These are phyloP conservation scores for Cephus pygmeus DNA, from an alignment of 2,888 invertebrate genomes.

Conservation along the genomic window DNA sequence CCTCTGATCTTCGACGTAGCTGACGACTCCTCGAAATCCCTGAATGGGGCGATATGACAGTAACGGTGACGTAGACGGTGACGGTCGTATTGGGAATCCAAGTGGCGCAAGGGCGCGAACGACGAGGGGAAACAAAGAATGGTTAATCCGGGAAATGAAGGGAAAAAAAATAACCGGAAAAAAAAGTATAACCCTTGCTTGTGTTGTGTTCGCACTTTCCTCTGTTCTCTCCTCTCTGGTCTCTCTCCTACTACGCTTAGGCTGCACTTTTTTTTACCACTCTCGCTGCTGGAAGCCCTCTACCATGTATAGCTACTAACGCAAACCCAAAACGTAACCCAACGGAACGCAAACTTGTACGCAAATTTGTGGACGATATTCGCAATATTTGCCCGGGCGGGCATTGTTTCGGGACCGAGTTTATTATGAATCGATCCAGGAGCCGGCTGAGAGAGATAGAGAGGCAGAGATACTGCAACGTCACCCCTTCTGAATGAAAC, in stretches of 20 bases:
- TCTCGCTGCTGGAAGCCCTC: slow-evolving; percentile 30
- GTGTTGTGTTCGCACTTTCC: slow-evolving; percentile 53
- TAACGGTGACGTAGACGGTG: background rate
- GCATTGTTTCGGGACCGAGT: slow-evolving; percentile 59
- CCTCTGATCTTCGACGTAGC: slow-evolving; percentile 60
- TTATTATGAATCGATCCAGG: slow-evolving; percentile 62
- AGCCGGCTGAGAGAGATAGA: slow-evolving; percentile 45
- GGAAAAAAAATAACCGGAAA: slow-evolving; percentile 39
- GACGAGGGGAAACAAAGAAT: background rate
- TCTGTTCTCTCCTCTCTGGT: slow-evolving; percentile 19
- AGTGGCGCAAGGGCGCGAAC: background rate
- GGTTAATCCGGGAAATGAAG: background rate
- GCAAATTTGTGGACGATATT: slow-evolving; percentile 61
- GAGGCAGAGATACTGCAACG: slow-evolving; percentile 56
- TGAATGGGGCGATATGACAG: slow-evolving; percentile 11
- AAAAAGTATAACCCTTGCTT: slow-evolving; percentile 54
- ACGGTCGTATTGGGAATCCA: background rate
- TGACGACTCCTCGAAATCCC: slow-evolving; percentile 57
- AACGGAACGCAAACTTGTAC: slow-evolving; percentile 45
- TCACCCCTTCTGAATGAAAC: slow-evolving; percentile 55
- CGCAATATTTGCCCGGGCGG: slow-evolving; percentile 58
- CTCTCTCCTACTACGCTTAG: slow-evolving; percentile 43
- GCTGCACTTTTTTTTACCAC: slow-evolving; percentile 47
- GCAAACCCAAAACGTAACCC: slow-evolving; percentile 43
- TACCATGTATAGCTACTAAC: slow-evolving; percentile 39